Base-by-base conservation (phyloP, 2,797 vertebrate genomes). In the Carduelis carduelis region DNA sequence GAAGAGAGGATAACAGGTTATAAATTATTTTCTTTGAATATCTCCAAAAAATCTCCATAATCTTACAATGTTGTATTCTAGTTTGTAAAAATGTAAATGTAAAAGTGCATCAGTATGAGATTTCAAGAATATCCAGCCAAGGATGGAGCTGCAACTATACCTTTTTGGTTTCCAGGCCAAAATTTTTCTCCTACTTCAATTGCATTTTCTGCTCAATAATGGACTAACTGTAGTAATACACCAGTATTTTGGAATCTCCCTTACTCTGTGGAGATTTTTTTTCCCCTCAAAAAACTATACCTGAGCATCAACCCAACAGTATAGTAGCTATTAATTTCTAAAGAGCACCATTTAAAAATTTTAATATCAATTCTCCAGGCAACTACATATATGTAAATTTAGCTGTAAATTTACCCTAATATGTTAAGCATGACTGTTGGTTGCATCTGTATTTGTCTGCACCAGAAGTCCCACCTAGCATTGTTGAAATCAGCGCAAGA, bases 11-110 rank as follows among this genome's bases (percentile, higher is more conserved):
- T 80, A 92, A 79, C 85, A 86, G 78, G 76, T 94, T 84, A 85
- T 88, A 93, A 97, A 95, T 94, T 6, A 91, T 89, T 94, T 95
- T 76, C 56, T 95, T 92, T 94, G 69, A 94, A 91, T 83, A 83
- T 69, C 66, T 91, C 70, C 5, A 63, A 72, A 94, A 94, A 85
- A 80, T 94, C 79, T 85, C 69, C 72, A 83, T 93, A 71, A 76
- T 90, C 59, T 90, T 88, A 61, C 53, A 70, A 44, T 49, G 47
- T 57, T 83, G 24, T 92, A 64, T 83, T 94, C 93, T 88, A 76
- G 83, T 93, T 93, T 91, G 61, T 65, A 86, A 93, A 91, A 91
- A 81, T 60, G 47, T 85, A 87, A 86, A 80, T 75, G 46, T 76
- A 64, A 70, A 89, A 69, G 12, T 63, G 61, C 77, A 59, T 53